Base-by-base conservation (phyloP, 2,888 invertebrate species). In the Dastarcus helophoroides region DNA sequence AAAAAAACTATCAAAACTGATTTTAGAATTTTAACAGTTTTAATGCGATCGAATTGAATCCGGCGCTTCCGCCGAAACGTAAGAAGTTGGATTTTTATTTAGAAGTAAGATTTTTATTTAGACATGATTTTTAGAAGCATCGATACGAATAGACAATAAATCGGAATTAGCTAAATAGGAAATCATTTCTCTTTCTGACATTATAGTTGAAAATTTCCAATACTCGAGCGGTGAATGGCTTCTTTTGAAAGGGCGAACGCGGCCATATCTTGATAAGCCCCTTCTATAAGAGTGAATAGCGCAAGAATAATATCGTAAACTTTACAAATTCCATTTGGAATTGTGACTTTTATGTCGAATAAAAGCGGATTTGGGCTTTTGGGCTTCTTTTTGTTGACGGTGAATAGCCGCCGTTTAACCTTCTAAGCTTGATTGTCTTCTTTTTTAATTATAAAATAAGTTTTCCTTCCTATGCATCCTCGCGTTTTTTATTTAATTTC, bases 321-420 rank as follows among this genome's bases (percentile, higher is more conserved):
- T 62, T 61, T 58, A 56, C 58, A 60, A 62, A 62, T 62, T 60
- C 60, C 60, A 58, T 60, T 60, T 56, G 55, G 60, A 61, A 62
- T 61, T 61, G 62, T 62, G 62, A 62, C 62, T 62, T 62, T 62
- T 62, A 62, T 62, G 61, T 58, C 49, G 51, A 49, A 52, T 57
- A 54, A 60, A 62, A 62, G 60, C 48, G 57, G 62, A 61, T 61
- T 60, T 59, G 50, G 55, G 53, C 54, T 51, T 54, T 55, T 52
- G 54, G n/a, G 53, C 51, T 56, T 56, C 57, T 57, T 57, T 58
- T 60, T 58, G 57, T 57, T 47, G 33, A 36, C 27, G 33, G 31
- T 29, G 36, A 34, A 25, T 33, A 41, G 39, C n/a, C n/a, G n/a
- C n/a, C n/a, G n/a, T n/a, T n/a, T n/a, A n/a, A n/a, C n/a, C n/a